Evolutionary conservation across 2,888 invertebrate species (phyloP).

Genomic region (Hydrotaea diabolus): DNA sequence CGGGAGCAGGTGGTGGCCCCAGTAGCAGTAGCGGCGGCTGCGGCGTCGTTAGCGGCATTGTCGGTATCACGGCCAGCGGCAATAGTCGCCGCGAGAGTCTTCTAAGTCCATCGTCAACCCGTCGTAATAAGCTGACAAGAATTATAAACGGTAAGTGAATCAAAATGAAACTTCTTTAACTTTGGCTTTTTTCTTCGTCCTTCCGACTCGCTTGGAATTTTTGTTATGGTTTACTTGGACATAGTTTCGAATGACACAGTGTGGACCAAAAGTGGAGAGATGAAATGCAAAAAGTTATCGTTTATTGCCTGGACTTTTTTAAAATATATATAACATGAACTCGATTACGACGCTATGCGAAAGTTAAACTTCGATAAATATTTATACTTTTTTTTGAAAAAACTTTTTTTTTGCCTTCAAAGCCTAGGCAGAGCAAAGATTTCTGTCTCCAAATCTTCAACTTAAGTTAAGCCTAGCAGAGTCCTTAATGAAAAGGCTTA

Average conservation of each 20-base stretch:
- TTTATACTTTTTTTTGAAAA: too few species aligned
- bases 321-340: too few species aligned
- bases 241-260: too few species aligned
- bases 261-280: background rate
- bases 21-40: slow-evolving; percentile 47
- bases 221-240: background rate
- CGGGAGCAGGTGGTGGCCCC: slow-evolving; percentile 5
- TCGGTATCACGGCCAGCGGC: slow-evolving; percentile 73
- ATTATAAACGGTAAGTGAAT: slow-evolving; percentile 86
- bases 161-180: background rate
- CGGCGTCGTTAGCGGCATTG: slow-evolving; percentile 57
- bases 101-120: slow-evolving; percentile 88
- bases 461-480: too few species aligned
- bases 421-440: too few species aligned
- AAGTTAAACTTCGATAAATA: too few species aligned
- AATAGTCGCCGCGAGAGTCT: slow-evolving; percentile 83
- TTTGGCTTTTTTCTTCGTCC: background rate
- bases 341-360: too few species aligned
- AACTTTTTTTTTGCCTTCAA: too few species aligned
- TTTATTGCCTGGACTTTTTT: too few species aligned
- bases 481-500: too few species aligned
- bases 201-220: background rate
- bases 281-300: background rate
- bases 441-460: too few species aligned
- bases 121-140: slow-evolving; percentile 88